Evolutionary conservation across 2,888 invertebrate genomes (phyloP), one percentile per base, ranked within the genome.

Genomic region (Brachyopa scutellaris): DNA sequence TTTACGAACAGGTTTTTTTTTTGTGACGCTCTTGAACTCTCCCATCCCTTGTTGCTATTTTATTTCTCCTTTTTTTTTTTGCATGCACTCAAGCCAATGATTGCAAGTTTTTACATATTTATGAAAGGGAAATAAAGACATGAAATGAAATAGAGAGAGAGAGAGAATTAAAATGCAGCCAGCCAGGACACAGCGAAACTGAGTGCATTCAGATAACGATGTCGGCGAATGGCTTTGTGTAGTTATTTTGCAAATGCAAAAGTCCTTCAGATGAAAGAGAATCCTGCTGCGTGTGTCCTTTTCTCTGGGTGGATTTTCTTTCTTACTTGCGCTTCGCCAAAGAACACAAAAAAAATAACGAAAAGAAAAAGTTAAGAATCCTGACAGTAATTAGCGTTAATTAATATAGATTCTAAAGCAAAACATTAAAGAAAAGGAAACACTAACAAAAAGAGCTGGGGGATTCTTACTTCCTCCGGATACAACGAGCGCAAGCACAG

Each of bases 21-120:
- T 42, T 51, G 26, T 23, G 62, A 47, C 59, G 47, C 62, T 74
- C 57, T 74, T 64, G 78, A 64, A 70, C 33, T 4, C 42, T 67
- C 67, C 8, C 61, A 45, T 51, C 45, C 45, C 53, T 61, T 64
- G 45, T 53, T 66, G 53, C 23, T n/a, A 64, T 53, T 45, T 72
- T 29, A 19, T n/a, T 8, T 51, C 13, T 42, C 33, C 8, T 9
- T 40, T 23, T 21, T 33, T n/a, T 9, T 29, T 17, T 17, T 9
- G 15, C 21, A 77, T 72, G 66, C 82, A 76, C 76, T 80, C 80
- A 70, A 76, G 80, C 80, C 77, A 82, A 77, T 82, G 82, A 66
- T 82, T 77, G 77, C 82, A 77, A 77, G 66, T 70, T 70, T 66
- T 77, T 82, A 82, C 70, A 82, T 82, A 82, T 82, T 82, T 77